These are phyloP conservation scores for Arenaria interpres DNA, from an alignment of 2,113 vertebrate genomes.

Conservation along the genomic window DNA sequence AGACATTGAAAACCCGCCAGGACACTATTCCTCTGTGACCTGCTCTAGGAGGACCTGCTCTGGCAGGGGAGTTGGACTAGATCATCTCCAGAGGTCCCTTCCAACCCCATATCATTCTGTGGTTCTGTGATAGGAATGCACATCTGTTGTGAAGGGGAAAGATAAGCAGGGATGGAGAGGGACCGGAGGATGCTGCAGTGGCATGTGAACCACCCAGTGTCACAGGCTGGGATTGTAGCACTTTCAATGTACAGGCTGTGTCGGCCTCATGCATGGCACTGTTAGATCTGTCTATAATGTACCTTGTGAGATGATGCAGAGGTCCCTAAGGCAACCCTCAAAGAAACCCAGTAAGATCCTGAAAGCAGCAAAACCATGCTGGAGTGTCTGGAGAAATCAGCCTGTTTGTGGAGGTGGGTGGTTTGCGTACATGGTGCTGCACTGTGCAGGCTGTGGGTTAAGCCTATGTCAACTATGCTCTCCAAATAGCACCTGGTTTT, in stretches of 20 bases:
- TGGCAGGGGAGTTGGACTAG: too few relatives aligned
- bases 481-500: not conserved
- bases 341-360: not conserved
- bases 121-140: too few relatives aligned
- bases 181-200: not conserved
- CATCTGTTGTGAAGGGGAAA: not conserved
- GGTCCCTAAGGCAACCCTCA: not conserved
- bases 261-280: not conserved
- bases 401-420: not conserved
- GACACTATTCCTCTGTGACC: too few relatives aligned
- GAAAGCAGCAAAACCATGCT: not conserved
- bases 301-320: not conserved
- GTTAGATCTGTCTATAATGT: not conserved
- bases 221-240: not conserved
- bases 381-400: accelerated
- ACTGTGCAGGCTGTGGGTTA: not conserved
- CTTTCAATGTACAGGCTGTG: not conserved
- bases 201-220: accelerated
- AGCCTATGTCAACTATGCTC: not conserved
- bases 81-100: too few relatives aligned
- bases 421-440: not conserved
- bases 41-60: too few relatives aligned
- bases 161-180: accelerated
- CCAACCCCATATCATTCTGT: too few relatives aligned
- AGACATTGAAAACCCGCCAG: too few relatives aligned